A percentile compares a stretch with the other conserved stretches of the same genome.
Evolutionary conservation across 1,140 invertebrate genomes (phyloP).

Genomic region (Aphis craccivora): DNA sequence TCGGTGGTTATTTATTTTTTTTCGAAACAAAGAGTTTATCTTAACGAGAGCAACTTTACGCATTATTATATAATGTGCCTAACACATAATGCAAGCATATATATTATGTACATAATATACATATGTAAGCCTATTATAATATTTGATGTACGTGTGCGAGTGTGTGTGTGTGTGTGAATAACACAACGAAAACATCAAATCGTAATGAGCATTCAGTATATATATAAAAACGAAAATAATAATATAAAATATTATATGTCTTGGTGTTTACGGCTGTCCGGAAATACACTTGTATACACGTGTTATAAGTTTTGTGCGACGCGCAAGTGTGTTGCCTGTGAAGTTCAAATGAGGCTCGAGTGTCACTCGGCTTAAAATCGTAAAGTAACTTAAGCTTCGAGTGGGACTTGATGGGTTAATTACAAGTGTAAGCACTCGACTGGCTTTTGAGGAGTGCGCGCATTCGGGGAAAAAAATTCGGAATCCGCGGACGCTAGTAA

Average conservation of each 20-base stretch:
- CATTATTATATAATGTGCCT: neutral
- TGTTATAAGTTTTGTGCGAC: neutral
- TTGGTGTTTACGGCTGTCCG: neutral
- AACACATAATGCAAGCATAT: no score
- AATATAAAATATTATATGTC: neutral
- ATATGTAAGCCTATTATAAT: no score
- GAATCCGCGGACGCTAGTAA: neutral
- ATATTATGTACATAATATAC: no score
- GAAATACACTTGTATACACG: neutral
- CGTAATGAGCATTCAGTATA: neutral
- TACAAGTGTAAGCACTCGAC: neutral
- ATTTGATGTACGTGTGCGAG: neutral
- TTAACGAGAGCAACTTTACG: neutral
- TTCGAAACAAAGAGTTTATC: neutral
- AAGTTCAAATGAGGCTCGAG: conserved; percentile 13
- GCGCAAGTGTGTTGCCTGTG: neutral
- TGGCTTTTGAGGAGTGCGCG: neutral
- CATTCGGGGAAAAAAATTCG: neutral
- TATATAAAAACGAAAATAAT: neutral
- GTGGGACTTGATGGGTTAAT: conserved; percentile 22
- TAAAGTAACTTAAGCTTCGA: neutral
- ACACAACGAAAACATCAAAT: neutral
- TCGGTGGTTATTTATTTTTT: conserved; percentile 15
- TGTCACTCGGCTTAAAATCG: neutral
- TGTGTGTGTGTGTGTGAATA: neutral